Evolutionary conservation across 2,888 invertebrate species (phyloP).

Genomic region (Eupithecia abbreviata): DNA sequence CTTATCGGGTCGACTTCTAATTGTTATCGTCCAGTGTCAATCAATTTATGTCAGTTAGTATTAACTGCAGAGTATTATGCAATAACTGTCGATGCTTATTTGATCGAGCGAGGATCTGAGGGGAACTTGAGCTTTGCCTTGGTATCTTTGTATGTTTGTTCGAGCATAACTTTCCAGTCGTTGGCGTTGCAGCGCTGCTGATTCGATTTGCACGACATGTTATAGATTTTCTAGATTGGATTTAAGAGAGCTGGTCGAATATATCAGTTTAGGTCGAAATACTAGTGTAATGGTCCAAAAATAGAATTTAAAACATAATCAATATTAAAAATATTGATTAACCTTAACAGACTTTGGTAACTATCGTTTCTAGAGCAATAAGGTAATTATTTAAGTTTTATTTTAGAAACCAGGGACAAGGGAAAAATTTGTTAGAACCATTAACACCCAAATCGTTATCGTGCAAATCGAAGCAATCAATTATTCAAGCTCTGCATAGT

Average conservation of each 20-base stretch:
- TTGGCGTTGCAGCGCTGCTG: not conserved
- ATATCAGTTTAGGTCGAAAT: not conserved
- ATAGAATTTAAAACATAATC: not conserved
- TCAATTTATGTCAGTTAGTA: not conserved
- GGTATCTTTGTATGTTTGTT: not conserved
- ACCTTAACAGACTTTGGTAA: not conserved
- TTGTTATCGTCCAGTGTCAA: conserved; percentile 37
- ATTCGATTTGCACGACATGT: not conserved
- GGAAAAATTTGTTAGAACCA: not conserved
- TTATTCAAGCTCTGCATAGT: conserved; percentile 5
- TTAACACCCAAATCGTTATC: not conserved
- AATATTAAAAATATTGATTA: not conserved
- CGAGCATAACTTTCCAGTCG: not conserved
- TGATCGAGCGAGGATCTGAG: not conserved
- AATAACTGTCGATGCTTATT: not conserved
- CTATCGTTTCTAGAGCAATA: not conserved
- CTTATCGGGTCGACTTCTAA: conserved; percentile 19
- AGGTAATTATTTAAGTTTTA: not conserved
- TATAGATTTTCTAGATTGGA: not conserved
- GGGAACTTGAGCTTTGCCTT: not conserved
- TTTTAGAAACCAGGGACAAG: not conserved
- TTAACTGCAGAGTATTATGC: not conserved
- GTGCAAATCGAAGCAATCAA: conserved; percentile 4
- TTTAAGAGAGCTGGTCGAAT: not conserved
- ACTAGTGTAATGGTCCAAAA: not conserved